Conservation (phyloP, 1,140 invertebrate genomes). For the Zaprionus nigranus region DNA sequence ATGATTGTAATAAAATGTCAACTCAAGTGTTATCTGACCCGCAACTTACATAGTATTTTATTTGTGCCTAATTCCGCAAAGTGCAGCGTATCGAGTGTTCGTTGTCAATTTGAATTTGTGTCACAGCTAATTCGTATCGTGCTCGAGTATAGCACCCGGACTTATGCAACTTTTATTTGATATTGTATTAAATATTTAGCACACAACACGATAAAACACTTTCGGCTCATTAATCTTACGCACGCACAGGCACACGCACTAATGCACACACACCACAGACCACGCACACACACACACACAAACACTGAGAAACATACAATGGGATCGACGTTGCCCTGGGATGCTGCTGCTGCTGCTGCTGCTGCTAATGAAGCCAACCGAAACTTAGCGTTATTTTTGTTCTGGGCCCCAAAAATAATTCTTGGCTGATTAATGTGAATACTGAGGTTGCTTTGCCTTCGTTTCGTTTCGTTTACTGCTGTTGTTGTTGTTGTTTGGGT, state of each 20-base stretch:
- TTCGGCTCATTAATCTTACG: conserved; percentile 75
- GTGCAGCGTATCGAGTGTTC: neutral
- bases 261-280: neutral
- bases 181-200: conserved; percentile 81
- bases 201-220: conserved; percentile 81
- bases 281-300: no score
- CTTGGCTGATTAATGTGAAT: conserved; percentile 42
- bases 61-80: neutral
- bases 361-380: conserved; percentile 63
- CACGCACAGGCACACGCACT: conserved; percentile 20
- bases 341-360: conserved; percentile 51
- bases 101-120: conserved; percentile 35
- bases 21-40: neutral
- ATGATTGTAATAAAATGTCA: no score
- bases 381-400: conserved; percentile 21
- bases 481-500: conserved; percentile 1
- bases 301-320: neutral
- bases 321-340: conserved; percentile 1
- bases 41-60: neutral
- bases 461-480: neutral
- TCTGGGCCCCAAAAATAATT: conserved; percentile 24
- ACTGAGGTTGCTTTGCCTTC: conserved; percentile 18
- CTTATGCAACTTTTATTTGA: conserved; percentile 80
- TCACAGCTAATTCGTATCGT: conserved; percentile 24
- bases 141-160: conserved; percentile 27